Conservation (phyloP, 1,140 invertebrate genomes). For the Antheraea mylitta region DNA sequence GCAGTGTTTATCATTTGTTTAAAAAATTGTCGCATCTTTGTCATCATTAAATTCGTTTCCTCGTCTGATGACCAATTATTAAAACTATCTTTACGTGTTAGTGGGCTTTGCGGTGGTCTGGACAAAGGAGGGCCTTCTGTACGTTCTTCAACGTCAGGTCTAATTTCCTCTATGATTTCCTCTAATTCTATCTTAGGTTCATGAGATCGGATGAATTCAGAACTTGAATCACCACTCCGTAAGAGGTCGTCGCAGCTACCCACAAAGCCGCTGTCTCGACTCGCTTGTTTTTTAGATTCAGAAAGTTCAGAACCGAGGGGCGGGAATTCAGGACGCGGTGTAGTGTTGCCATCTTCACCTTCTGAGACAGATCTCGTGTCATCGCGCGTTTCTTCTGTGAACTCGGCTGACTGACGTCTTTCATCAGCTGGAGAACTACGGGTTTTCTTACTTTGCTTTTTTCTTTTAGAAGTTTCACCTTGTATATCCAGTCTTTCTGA, state of each 20-base stretch:
- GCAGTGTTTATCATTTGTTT: constrained; percentile 89
- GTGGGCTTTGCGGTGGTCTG: constrained; percentile 75
- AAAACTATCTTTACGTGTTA: constrained; percentile 92
- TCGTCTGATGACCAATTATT: constrained; percentile 96
- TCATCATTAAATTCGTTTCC: constrained; percentile 97
- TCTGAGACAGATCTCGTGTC: constrained; percentile 81
- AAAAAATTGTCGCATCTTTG: constrained; percentile 94
- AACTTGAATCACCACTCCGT: constrained; percentile 81
- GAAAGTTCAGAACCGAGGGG: constrained; percentile 76
- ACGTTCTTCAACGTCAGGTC: constrained; percentile 70
- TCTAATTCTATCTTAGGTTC: constrained; percentile 80
- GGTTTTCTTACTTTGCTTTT: constrained; percentile 85
- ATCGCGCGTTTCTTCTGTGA: constrained; percentile 77
- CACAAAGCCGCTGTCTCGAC: constrained; percentile 91
- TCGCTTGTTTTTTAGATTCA: constrained; percentile 85
- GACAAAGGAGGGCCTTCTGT: constrained; percentile 57
- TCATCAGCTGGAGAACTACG: constrained; percentile 80
- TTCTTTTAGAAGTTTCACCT: constrained; percentile 88
- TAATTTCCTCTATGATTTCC: constrained; percentile 79
- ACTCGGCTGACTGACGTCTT: constrained; percentile 66
- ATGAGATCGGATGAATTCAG: constrained; percentile 69
- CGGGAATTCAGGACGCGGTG: constrained; percentile 82
- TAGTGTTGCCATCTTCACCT: constrained; percentile 81
- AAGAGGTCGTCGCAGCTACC: constrained; percentile 92
- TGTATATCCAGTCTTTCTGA: constrained; percentile 85